Conservation (phyloP, 2,113 vertebrate genomes). For the Ascaphus truei region DNA sequence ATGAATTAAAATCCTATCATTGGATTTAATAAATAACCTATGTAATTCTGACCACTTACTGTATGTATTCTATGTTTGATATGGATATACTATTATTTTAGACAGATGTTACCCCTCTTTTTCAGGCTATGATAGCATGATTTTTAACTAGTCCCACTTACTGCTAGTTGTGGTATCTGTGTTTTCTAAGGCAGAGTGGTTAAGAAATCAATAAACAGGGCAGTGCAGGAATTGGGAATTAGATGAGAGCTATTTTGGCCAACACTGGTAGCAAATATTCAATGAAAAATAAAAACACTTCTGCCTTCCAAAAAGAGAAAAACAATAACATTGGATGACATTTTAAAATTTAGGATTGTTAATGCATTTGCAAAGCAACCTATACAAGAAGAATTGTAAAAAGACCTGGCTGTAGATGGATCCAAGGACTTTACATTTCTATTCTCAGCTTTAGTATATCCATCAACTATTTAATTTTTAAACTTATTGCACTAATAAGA, state of each 20-base stretch:
- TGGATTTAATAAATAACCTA: background rate
- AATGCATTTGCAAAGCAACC: too few relatives aligned
- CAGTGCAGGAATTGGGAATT: slow-evolving; percentile 18
- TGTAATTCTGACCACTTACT: too few relatives aligned
- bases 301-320: background rate
- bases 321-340: background rate
- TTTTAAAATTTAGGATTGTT: background rate
- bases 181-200: slow-evolving; percentile 31
- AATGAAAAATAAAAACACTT: slow-evolving; percentile 11
- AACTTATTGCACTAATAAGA: too few relatives aligned
- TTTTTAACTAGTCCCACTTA: slow-evolving; percentile 32
- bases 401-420: too few relatives aligned
- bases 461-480: too few relatives aligned
- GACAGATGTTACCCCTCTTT: background rate
- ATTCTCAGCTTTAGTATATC: too few relatives aligned
- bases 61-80: background rate
- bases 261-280: slow-evolving; percentile 5
- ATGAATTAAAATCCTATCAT: too few relatives aligned
- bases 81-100: background rate
- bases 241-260: slow-evolving; percentile 17
- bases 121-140: slow-evolving; percentile 27
- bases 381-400: too few relatives aligned
- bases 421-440: too few relatives aligned
- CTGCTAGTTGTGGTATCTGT: slow-evolving; percentile 29
- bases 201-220: slow-evolving; percentile 33